Evolutionary conservation across 2,113 vertebrate species (phyloP), one percentile per base, ranked within the genome.

Genomic region (Leptobrachium ailaonicum): DNA sequence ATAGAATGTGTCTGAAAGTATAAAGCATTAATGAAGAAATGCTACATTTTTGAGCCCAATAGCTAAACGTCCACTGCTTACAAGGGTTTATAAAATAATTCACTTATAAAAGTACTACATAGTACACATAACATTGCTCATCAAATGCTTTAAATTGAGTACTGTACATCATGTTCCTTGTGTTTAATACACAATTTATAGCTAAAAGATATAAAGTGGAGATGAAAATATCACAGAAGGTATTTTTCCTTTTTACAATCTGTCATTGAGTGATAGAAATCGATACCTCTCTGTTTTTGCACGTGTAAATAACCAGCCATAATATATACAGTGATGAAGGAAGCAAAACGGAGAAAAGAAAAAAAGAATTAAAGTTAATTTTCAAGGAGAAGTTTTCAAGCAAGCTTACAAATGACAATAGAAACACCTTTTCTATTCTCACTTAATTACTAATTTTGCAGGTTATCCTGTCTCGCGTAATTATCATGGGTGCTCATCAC

Each of bases 401-500:
- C 41, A 44, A 75, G 67, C 79, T 69, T 40, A 62, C 53, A 75
- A 69, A 74, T 75, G 53, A 69, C 72, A 69, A 50, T 40, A 20
- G 79, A 53, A 80, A 75, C 79, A 80, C 79, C 79, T 80, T 80
- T 66, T 71, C 62, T 20, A 80, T 80, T 80, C 79, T 74, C 42
- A 56, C 66, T 68, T 75, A 80, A 80, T 80, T 80, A 80, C 79
- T 80, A 80, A 80, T 80, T 80, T 74, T 80, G 79, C 66, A 80
- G 72, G 79, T 80, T 80, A 63, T 75, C 54, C 72, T 80, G 79
- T 80, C 71, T 75, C 43, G 12, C 71, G 66, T 80, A 80, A 80
- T 80, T 80, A 80, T 75, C 79, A 75, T 80, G 72, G 72, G 8
- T 50, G 79, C 71, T 80, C 79, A 75, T 80, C 79, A 80, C 71